Conservation (phyloP, 2,113 vertebrate genomes). For the Manacus vitellinus region DNA sequence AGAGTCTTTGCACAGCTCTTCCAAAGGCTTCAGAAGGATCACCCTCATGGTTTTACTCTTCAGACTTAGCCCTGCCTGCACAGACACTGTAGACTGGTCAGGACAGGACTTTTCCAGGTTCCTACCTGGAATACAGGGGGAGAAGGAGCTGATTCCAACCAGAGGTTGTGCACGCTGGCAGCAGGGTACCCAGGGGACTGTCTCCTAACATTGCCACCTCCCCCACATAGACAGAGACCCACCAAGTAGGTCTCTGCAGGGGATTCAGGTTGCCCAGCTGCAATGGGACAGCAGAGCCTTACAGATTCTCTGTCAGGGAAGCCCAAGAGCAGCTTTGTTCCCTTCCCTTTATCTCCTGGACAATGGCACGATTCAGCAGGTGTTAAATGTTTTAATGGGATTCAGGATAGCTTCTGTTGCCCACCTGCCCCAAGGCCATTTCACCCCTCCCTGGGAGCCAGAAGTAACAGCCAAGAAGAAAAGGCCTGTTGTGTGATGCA, state of each 20-base stretch:
- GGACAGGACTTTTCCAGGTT: background rate
- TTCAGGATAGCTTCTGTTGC: constrained; percentile 53
- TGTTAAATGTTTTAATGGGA: constrained; percentile 70
- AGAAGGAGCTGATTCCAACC: background rate
- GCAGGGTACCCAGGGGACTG: background rate
- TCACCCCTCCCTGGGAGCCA: background rate
- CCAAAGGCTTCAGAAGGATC: background rate
- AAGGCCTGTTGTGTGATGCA: background rate
- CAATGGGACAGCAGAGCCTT: background rate
- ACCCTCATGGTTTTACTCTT: background rate
- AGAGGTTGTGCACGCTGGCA: background rate
- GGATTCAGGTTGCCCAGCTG: background rate
- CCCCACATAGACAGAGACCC: background rate
- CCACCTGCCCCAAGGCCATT: constrained; percentile 52
- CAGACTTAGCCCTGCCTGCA: background rate
- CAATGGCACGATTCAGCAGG: constrained; percentile 46
- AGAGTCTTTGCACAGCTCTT: background rate
- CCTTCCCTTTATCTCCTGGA: constrained; percentile 35
- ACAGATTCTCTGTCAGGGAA: background rate
- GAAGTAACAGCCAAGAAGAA: constrained; percentile 17
- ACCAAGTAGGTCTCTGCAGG: background rate
- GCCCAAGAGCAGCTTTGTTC: constrained; percentile 45
- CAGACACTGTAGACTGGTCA: background rate
- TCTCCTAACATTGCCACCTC: background rate
- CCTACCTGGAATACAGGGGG: background rate